Evolutionary conservation across 2,113 vertebrate genomes (phyloP).

Genomic region (Arothron firmamentum): DNA sequence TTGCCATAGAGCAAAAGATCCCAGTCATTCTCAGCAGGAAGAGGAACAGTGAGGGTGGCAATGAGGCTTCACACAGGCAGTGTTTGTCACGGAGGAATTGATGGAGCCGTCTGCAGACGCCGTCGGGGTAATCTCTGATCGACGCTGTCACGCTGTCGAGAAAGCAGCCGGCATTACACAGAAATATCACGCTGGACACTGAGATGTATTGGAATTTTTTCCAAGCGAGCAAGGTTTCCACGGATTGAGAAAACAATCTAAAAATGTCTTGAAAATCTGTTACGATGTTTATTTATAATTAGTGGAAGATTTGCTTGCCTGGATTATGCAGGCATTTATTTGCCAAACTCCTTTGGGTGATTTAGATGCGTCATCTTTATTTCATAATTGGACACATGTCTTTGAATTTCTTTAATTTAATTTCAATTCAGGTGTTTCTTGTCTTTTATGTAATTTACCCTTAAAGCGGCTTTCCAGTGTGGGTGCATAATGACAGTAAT

Average conservation of each 20-base stretch:
- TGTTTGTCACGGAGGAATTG: conserved; percentile 31
- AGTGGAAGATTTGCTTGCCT: neutral
- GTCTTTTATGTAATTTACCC: conserved; percentile 1
- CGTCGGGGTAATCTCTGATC: conserved; percentile 41
- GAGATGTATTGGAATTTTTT: conserved; percentile 22
- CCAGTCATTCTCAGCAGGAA: conserved; percentile 3
- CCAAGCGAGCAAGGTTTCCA: neutral
- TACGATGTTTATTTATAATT: no score
- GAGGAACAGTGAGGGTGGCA: conserved; percentile 4
- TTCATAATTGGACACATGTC: neutral
- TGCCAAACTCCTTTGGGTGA: no score
- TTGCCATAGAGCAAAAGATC: no score
- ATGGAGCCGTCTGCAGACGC: conserved; percentile 45
- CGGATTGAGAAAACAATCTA: neutral
- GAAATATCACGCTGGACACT: conserved; percentile 30
- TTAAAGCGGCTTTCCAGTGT: neutral
- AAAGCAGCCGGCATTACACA: conserved; percentile 28
- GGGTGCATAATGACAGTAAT: conserved; percentile 27
- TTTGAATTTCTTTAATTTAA: neutral
- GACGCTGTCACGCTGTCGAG: conserved; percentile 33
- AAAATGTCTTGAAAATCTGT: conserved; percentile 13
- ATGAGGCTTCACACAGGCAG: conserved; percentile 9
- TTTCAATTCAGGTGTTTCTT: neutral
- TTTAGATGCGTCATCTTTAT: neutral
- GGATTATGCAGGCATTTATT: no score